Evolutionary conservation across 2,888 invertebrate genomes (phyloP).

Genomic region (Limnephilus auricula): DNA sequence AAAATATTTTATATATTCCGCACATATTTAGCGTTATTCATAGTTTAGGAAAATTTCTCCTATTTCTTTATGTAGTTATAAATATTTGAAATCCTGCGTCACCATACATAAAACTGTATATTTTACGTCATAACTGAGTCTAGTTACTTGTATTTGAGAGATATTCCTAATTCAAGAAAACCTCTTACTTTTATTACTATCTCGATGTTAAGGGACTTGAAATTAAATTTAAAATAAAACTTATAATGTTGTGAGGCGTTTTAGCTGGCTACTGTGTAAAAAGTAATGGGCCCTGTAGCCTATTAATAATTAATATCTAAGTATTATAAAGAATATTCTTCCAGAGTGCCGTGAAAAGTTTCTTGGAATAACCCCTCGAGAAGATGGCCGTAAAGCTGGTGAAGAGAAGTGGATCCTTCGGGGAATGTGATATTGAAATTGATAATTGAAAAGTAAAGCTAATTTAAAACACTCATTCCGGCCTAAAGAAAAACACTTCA

Average conservation of each 20-base stretch:
- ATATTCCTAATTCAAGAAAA: neutral
- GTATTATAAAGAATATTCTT: constrained; percentile 31
- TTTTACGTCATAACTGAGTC: neutral
- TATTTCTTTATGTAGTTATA: too few relatives aligned
- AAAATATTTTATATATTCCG: too few relatives aligned
- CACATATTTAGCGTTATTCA: too few relatives aligned
- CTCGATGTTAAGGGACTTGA: neutral
- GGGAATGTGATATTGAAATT: constrained; percentile 22
- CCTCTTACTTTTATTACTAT: neutral
- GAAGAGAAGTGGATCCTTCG: neutral
- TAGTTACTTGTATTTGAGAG: neutral
- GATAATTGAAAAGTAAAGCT: neutral
- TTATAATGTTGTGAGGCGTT: neutral
- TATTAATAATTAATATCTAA: neutral
- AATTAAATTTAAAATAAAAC: too few relatives aligned
- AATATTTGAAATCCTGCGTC: too few relatives aligned
- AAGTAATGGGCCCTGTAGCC: constrained; percentile 19
- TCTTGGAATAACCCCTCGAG: neutral
- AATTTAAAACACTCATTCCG: constrained; percentile 10
- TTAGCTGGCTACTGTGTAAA: neutral
- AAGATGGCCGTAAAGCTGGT: constrained; percentile 19
- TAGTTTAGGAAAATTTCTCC: too few relatives aligned
- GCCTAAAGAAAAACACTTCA: constrained; percentile 11
- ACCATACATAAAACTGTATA: too few relatives aligned
- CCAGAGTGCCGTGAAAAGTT: neutral